Percentiles rank a stretch among this genome's conserved stretches.
phyloP scores from a whole-genome alignment of 2,797 vertebrate genomes.

The Spinus olivaceus region DNA sequence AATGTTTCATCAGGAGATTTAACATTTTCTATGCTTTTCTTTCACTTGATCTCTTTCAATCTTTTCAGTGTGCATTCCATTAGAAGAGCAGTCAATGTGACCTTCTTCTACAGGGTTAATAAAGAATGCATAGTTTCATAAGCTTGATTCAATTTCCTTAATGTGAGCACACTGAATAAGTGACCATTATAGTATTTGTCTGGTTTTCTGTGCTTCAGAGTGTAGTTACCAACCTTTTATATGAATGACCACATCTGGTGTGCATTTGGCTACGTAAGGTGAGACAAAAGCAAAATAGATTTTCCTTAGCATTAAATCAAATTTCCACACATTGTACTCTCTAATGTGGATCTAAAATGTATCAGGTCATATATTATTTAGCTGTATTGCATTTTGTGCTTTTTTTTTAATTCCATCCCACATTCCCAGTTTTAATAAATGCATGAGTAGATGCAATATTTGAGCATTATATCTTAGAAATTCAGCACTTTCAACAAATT shows the following conservation, averaged over 20 bases:
- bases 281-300: constrained; percentile 78
- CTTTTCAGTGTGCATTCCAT: constrained; percentile 41
- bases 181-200: constrained; percentile 72
- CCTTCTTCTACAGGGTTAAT: constrained; percentile 70
- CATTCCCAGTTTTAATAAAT: constrained; percentile 76
- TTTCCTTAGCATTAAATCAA: constrained; percentile 76
- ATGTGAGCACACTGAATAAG: constrained; percentile 61
- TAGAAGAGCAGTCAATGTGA: constrained; percentile 60
- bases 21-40: constrained; percentile 18
- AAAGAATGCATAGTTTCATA: constrained; percentile 70
- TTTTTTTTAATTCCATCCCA: constrained; percentile 64
- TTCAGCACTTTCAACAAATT: constrained; percentile 77
- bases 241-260: constrained; percentile 73
- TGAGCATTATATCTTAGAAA: constrained; percentile 73
- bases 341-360: constrained; percentile 72
- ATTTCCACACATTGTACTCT: constrained; percentile 69
- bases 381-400: constrained; percentile 55
- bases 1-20: background rate
- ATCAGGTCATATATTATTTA: constrained; percentile 78
- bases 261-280: constrained; percentile 74
- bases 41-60: constrained; percentile 26
- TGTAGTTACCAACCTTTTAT: constrained; percentile 66
- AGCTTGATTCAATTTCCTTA: constrained; percentile 77
- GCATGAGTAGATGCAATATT: constrained; percentile 72
- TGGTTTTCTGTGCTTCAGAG: constrained; percentile 33